Evolutionary conservation across 2,888 invertebrate species (phyloP), one percentile per base, ranked within the genome.

Genomic region (Luperina nickerlii): DNA sequence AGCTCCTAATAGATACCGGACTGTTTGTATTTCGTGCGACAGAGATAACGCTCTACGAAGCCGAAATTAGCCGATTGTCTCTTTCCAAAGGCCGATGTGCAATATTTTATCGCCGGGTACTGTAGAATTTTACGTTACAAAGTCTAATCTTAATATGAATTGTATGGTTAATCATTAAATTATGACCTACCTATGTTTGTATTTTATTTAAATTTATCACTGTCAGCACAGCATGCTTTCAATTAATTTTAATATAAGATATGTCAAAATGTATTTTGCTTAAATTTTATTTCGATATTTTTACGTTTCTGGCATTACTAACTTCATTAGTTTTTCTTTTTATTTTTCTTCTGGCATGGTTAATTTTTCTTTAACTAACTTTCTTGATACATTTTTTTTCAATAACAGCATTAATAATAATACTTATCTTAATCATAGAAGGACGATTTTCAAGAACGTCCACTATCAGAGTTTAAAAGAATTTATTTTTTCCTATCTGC

Each of bases 401-500:
- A 42, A 67, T n/a, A n/a, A n/a, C n/a, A 11, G 45, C 45, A 67
- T 3, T 57, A 57, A 57, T 24, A 57, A 24, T 24, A 24, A n/a
- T n/a, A n/a, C 2, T 54, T 45, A 45, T 75, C 82, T 32, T 6
- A 63, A 63, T 54, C n/a, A 20, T 18, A n/a, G 8, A 82, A 82
- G 82, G 63, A 38, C 63, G 5, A 18, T 54, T 42, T 65, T 57
- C 63, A 76, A 79, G 82, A 48, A 57, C 65, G 24, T 57, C n/a
- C 38, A 20, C 27, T 79, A 79, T 77, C 79, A 77, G 11, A 27
- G 11, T 77, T 51, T 63, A 74, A 74, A 57, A 63, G 24, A 76
- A 66, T 77, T 18, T 51, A 32, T 70, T 78, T 83, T 75, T 85
- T 76, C 65, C 15, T 86, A 87, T 86, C 85, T 74, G 51, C 48